A percentile compares a stretch with the other conserved stretches of the same genome.
These are phyloP conservation scores for Bos indicus DNA, from an alignment of 2,113 vertebrate genomes.

Conservation along the genomic window DNA sequence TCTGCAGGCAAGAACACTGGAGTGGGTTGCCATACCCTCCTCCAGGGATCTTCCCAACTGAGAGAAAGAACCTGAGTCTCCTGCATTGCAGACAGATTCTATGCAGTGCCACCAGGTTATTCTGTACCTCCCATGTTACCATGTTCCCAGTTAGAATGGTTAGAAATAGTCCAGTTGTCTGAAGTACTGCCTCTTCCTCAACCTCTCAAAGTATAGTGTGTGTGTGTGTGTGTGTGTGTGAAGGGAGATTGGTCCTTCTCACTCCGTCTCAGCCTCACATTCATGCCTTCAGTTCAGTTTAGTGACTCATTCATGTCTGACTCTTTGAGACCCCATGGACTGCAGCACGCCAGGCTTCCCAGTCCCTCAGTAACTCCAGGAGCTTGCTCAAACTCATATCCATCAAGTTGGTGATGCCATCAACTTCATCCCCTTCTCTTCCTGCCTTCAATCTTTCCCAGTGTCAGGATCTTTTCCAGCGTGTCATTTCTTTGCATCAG, in stretches of 20 bases:
- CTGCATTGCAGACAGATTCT: too few relatives aligned
- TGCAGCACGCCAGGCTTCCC: background rate
- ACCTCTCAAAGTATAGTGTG: background rate
- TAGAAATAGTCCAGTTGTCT: background rate
- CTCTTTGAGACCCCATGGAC: background rate
- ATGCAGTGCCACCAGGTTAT: too few relatives aligned
- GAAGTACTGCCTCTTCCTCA: background rate
- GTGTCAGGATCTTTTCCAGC: background rate
- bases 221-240: rapidly evolving
- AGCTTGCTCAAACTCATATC: background rate
- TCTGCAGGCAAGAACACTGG: too few relatives aligned
- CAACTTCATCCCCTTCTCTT: background rate
- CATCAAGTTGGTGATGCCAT: background rate
- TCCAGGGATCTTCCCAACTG: too few relatives aligned
- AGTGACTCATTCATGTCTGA: background rate
- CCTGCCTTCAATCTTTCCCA: background rate
- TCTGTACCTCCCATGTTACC: background rate
- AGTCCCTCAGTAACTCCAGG: background rate
- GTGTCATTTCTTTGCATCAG: background rate
- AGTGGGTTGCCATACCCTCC: too few relatives aligned
- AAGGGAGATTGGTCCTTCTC: background rate
- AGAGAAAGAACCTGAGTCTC: too few relatives aligned
- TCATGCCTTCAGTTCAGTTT: background rate
- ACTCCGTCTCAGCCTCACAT: background rate
- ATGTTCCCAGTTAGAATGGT: background rate